Base-by-base conservation (phyloP, 2,797 vertebrate species). In the Jordanella pulchra region DNA sequence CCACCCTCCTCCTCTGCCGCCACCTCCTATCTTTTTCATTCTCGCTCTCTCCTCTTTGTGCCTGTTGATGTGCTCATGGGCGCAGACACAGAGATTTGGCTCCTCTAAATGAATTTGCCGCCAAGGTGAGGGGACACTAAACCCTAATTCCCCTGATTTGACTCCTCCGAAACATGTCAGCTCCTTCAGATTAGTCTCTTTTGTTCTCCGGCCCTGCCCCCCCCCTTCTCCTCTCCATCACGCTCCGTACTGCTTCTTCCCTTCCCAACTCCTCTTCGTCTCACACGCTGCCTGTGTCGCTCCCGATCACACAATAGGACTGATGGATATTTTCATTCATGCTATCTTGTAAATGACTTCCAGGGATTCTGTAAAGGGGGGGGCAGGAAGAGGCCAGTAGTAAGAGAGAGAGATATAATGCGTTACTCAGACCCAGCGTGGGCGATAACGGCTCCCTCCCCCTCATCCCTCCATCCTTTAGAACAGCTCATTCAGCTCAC, bases 281-380 rank as follows among this genome's bases (percentile, higher is more conserved):
- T 81, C 78, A 76, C 78, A 77, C 3, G 77, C 65, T 74, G 65
- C 45, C 71, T 64, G 67, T 85, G 80, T 84, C 85, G 77, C 81
- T 89, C 88, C 89, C 79, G 77, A 89, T 92, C 89, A 85, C 87
- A 89, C 88, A 89, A 89, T 84, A 85, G 89, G 79, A 55, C 86
- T 90, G 87, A 80, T 90, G 91, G 92, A 88, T 94, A 89, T 93
- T 95, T 94, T 94, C 86, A 89, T 92, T 92, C 92, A 91, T 92
- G 91, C 93, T 93, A 91, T 91, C 93, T 95, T 93, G 83, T 93
- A 94, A 95, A 93, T 92, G 91, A 92, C 87, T 95, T 93, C 90
- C 89, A 93, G 89, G 90, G 89, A 89, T 77, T 84, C 81, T 86
- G 81, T 91, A 89, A 86, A 84, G 72, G 84, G 47, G 82, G 42